These are phyloP conservation scores for Coelopa pilipes DNA, from an alignment of 2,888 invertebrate genomes.

Conservation along the genomic window DNA sequence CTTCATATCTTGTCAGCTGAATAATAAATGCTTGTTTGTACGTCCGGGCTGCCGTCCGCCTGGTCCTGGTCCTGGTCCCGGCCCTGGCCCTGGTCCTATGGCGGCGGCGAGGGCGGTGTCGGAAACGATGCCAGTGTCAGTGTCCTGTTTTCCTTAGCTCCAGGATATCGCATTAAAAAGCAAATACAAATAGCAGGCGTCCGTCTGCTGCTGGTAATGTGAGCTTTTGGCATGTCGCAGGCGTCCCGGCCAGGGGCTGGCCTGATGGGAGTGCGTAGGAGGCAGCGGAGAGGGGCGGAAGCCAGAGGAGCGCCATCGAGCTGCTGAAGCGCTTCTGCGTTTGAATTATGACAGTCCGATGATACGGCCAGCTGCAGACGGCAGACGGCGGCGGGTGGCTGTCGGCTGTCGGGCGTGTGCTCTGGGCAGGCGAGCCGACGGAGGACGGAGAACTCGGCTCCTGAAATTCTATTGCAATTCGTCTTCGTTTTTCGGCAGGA, in stretches of 20 bases:
- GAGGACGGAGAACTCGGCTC: neutral
- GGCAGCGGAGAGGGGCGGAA: neutral
- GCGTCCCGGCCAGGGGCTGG: slow-evolving; percentile 1
- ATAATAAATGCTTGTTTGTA: slow-evolving; percentile 12
- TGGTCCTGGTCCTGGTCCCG: neutral
- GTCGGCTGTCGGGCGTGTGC: too few species aligned
- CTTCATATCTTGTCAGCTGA: slow-evolving; percentile 24
- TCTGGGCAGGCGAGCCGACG: neutral
- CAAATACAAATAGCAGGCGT: slow-evolving; percentile 17
- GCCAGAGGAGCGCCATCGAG: slow-evolving; percentile 19
- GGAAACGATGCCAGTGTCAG: too few species aligned
- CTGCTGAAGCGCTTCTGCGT: slow-evolving; percentile 19
- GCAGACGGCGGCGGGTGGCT: neutral
- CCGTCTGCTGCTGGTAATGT: neutral
- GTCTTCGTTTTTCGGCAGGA: neutral
- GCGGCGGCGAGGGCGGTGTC: too few species aligned
- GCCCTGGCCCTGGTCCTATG: neutral
- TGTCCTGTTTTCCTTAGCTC: neutral
- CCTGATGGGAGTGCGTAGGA: neutral
- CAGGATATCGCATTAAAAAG: slow-evolving; percentile 17
- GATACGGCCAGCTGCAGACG: slow-evolving; percentile 5
- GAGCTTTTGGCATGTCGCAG: slow-evolving; percentile 2
- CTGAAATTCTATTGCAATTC: slow-evolving; percentile 22
- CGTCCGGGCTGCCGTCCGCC: neutral
- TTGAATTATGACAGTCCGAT: slow-evolving; percentile 24